Base-by-base conservation (phyloP, 2,888 invertebrate species). In the Drosophila falleni region DNA sequence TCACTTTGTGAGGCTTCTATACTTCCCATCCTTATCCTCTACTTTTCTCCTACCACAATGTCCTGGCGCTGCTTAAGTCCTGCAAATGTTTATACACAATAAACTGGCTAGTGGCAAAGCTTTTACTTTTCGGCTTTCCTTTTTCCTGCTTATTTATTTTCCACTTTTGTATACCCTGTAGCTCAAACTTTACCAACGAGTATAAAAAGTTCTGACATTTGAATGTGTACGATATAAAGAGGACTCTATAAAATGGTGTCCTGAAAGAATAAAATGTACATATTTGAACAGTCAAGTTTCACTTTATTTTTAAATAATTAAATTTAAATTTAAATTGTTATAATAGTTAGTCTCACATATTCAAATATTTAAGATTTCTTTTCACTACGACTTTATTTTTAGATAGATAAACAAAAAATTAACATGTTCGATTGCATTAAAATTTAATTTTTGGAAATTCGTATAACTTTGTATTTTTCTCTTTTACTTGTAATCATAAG, bases 81-180 rank as follows among this genome's bases (percentile, higher is more conserved):
- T 41, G 58, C 75, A 74, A 84, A 83, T 84, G 81, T 87, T 88
- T 87, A 78, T 83, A 83, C 81, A 88, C 87, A 86, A 86, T 88
- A 80, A 78, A 83, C 80, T 73, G 78, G 78, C 67, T 71, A 75
- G 69, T 71, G 76, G 68, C 65, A 80, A 75, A 74, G 84, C 89
- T 88, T 89, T 84, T 84, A 84, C 84, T 88, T 84, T 87, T 83
- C 84, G 89, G 81, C 87, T 85, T 85, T 84, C 56, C 69, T 78
- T 78, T 77, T 63, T 56, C 55, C 76, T 63, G 61, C 60, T 78
- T 87, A 74, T 87, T 83, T 89, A 77, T 81, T 79, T 84, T 68
- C 49, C 50, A 59, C 47, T 73, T 72, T 54, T 46, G 42, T 44
- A 54, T 79, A 53, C 79, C 66, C 79, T 71, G 75, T 59, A 61